Conservation (phyloP, 2,888 invertebrate genomes). For the Crematogaster levior region DNA sequence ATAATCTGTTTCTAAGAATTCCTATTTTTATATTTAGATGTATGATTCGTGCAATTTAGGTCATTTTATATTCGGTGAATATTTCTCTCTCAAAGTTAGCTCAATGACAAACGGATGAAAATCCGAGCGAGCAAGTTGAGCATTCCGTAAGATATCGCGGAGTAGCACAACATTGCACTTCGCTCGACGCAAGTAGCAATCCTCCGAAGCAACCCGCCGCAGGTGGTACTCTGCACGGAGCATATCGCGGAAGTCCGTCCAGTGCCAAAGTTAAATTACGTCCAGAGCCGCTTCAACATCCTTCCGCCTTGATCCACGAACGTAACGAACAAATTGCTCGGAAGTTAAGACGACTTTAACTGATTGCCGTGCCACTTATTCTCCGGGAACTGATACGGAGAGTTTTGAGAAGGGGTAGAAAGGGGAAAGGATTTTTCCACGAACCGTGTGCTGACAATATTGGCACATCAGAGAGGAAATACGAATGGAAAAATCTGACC, state of each 20-base stretch:
- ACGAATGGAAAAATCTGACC: slow-evolving; percentile 28
- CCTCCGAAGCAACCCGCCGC: slow-evolving; percentile 13
- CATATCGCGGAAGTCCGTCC: slow-evolving; percentile 56
- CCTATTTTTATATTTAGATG: background rate
- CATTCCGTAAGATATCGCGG: background rate
- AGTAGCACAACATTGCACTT: background rate
- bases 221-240: slow-evolving; percentile 42
- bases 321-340: slow-evolving; percentile 62
- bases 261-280: slow-evolving; percentile 66
- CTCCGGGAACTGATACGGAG: background rate
- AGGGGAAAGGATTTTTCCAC: background rate
- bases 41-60: slow-evolving; percentile 12
- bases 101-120: slow-evolving; percentile 25
- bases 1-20: background rate
- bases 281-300: slow-evolving; percentile 53
- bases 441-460: background rate
- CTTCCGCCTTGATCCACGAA: slow-evolving; percentile 23
- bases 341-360: slow-evolving; percentile 56
- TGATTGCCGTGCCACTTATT: slow-evolving; percentile 55
- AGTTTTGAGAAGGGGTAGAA: background rate
- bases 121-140: slow-evolving; percentile 8
- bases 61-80: background rate
- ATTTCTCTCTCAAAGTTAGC: slow-evolving; percentile 23
- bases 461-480: background rate
- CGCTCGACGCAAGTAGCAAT: slow-evolving; percentile 30